A percentile compares a stretch with the other conserved stretches of the same genome.
These are phyloP conservation scores for Caranx melampygus DNA, from an alignment of 2,113 vertebrate species.

Conservation along the genomic window DNA sequence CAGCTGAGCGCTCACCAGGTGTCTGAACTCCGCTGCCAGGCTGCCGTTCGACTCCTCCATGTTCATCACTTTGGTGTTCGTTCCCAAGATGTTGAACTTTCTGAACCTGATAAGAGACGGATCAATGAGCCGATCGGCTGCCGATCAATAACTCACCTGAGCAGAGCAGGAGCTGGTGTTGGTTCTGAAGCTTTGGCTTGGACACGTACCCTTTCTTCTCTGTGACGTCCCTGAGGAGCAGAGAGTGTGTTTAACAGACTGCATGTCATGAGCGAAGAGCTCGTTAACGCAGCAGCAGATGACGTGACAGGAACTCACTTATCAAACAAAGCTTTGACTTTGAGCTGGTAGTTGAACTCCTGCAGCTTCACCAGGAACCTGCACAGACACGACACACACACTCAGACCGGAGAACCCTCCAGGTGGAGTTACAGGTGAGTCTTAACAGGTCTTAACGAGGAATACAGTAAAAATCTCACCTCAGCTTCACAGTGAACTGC, in stretches of 20 bases:
- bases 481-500: constrained; percentile 95
- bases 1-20: constrained; percentile 85
- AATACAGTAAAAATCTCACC: constrained; percentile 77
- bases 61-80: constrained; percentile 98
- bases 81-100: constrained; percentile 98
- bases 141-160: no score
- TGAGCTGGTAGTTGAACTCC: constrained; percentile 96
- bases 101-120: constrained; percentile 85
- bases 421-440: no score
- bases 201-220: constrained; percentile 94
- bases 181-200: neutral
- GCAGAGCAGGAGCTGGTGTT: no score
- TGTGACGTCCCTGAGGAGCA: constrained; percentile 88
- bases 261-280: no score
- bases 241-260: neutral
- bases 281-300: no score
- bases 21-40: constrained; percentile 96
- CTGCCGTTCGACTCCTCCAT: constrained; percentile 99
- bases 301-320: constrained; percentile 85
- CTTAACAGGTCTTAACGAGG: no score
- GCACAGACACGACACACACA: constrained; percentile 20
- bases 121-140: no score
- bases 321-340: constrained; percentile 95
- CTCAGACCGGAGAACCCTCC: neutral
- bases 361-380: constrained; percentile 95